A percentile compares a stretch with the other conserved stretches of the same genome.
Evolutionary conservation across 2,113 vertebrate species (phyloP).

Genomic region (Dermatemys mawii): DNA sequence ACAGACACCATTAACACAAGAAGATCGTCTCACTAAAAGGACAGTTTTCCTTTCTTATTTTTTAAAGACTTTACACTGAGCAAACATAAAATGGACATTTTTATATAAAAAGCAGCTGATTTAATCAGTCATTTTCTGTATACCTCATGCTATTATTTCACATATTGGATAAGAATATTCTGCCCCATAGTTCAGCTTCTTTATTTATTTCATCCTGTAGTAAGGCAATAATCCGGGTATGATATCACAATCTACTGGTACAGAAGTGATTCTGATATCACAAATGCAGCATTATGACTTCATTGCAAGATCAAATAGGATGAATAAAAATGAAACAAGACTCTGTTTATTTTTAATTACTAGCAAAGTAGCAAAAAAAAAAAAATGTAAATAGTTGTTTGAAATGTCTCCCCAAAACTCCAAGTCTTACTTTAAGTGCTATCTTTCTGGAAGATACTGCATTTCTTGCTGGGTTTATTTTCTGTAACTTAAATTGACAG

Average conservation of each 20-base stretch:
- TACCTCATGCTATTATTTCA: constrained; percentile 1
- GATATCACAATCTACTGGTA: neutral
- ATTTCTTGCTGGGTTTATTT: neutral
- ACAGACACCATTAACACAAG: neutral
- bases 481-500: neutral
- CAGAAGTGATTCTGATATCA: neutral
- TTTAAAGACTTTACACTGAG: constrained; percentile 24
- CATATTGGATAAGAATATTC: neutral
- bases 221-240: neutral
- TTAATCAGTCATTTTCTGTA: neutral
- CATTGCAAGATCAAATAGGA: neutral
- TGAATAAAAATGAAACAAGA: neutral
- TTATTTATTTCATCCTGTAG: neutral
- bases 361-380: neutral
- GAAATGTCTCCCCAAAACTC: neutral
- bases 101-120: neutral
- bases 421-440: neutral
- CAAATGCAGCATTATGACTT: neutral
- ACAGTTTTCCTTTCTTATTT: neutral
- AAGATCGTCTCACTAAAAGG: constrained; percentile 23
- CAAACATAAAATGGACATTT: neutral
- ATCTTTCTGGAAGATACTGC: neutral
- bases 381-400: neutral
- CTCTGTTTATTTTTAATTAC: neutral
- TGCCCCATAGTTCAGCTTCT: constrained; percentile 8